Percentiles rank a stretch among this genome's conserved stretches.
Conservation (phyloP, 2,797 vertebrate genomes). For the Chrysolophus pictus region DNA sequence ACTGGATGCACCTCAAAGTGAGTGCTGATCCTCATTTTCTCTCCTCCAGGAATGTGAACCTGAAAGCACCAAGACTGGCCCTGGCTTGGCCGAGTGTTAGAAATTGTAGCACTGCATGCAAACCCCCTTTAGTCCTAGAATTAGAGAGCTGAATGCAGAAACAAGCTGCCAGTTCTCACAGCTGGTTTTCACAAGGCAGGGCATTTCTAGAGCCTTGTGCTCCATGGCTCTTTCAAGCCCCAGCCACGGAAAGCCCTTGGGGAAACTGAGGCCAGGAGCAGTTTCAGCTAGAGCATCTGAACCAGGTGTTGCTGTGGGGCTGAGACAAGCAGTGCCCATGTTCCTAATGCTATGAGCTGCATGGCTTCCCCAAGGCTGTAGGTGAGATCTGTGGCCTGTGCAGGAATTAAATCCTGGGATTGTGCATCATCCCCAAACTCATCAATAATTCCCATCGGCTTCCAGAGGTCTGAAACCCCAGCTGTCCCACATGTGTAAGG, state of each 20-base stretch:
- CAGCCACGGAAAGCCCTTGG: fast-evolving
- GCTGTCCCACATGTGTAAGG: fast-evolving
- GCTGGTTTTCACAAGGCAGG: not conserved
- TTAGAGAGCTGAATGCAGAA: not conserved
- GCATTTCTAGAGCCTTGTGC: not conserved
- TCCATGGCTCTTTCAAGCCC: not conserved
- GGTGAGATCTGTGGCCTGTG: not conserved
- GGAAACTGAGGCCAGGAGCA: not conserved
- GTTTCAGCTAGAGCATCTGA: not conserved
- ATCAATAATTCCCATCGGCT: not conserved
- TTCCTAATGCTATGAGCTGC: not conserved
- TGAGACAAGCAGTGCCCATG: fast-evolving
- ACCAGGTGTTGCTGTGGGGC: fast-evolving
- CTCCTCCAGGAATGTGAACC: not conserved
- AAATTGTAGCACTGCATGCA: not conserved
- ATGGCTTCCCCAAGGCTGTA: not conserved
- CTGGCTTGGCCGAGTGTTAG: fast-evolving
- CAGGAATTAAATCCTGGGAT: not conserved
- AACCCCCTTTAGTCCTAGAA: not conserved
- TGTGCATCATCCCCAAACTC: not conserved
- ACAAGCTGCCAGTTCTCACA: not conserved
- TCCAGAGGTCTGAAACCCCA: not conserved
- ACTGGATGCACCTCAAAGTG: fast-evolving
- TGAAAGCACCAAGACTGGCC: not conserved
- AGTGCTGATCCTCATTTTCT: not conserved